Base-by-base conservation (phyloP, 2,113 vertebrate species). In the Uria aalge region DNA sequence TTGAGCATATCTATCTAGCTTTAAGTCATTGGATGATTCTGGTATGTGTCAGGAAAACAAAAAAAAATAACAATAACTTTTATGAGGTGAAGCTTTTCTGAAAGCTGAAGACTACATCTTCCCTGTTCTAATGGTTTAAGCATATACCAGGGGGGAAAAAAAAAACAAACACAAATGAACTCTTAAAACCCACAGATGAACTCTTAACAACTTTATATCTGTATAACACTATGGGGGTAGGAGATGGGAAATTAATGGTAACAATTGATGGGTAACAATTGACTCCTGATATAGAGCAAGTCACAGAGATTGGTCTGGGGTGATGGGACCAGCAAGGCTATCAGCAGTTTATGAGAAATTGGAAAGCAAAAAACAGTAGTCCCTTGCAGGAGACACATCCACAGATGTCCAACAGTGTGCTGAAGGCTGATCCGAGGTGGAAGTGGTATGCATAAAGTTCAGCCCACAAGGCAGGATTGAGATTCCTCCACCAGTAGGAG, bases 121-220 rank as follows among this genome's bases (percentile, higher is more conserved):
- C 23, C 48, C 19, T 80, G 24, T 55, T 80, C 10, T 63, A 40
- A n/a, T 30, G n/a, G n/a, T 29, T 79, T 48, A 55, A 30, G 4
- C n/a, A 48, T 38, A 20, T 27, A 38, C 3, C 1, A 7, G 5
- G 4, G 18, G 13, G 2, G 0, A 10, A n/a, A 56, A 66, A 18
- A 16, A 7, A 22, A 48, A 0, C 40, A 60, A 29, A 7, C 2
- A 2, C 18, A 45, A 81, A 81, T 47, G 18, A 47, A 45, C 10
- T 48, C 45, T 47, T 47, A 47, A 59, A 60, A 60, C 5, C 8
- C 34, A 50, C 8, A 69, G 17, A 60, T 30, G 11, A 88, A 45
- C 29, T 76, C 52, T 50, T 55, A 87, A 56, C 3, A 41, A 12
- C 5, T 55, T 26, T 16, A 19, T 10, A 24, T 32, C 20, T 60